Conservation (phyloP, 2,888 invertebrate genomes). For the Sclerodermus sp. region DNA sequence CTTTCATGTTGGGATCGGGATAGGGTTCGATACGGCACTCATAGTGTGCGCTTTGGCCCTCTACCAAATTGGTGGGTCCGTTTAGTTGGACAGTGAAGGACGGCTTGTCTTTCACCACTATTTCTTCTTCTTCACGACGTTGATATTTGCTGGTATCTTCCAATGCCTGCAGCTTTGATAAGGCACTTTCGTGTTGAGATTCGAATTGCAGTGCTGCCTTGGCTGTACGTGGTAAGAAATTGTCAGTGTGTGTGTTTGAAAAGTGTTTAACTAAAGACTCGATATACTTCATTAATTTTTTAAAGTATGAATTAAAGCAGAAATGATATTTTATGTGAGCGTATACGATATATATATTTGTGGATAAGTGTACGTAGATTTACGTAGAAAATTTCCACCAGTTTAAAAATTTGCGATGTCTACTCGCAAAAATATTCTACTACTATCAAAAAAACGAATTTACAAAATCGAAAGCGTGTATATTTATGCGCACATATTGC, state of each 20-base stretch:
- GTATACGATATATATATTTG: no score
- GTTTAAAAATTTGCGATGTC: no score
- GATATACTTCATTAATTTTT: no score
- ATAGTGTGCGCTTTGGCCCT: constrained; percentile 89
- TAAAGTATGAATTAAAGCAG: no score
- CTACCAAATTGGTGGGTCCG: constrained; percentile 81
- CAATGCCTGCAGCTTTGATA: constrained; percentile 82
- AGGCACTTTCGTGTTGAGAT: constrained; percentile 85
- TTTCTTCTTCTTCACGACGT: constrained; percentile 79
- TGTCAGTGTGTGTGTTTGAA: constrained; percentile 18
- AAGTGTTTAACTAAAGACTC: no score
- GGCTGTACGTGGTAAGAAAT: constrained; percentile 60
- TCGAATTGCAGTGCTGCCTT: constrained; percentile 86
- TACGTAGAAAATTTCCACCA: no score
- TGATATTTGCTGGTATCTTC: constrained; percentile 82
- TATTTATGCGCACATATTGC: no score
- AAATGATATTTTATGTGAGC: no score
- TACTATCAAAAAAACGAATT: no score
- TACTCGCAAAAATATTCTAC: no score
- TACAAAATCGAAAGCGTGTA: no score
- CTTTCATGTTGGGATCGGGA: constrained; percentile 84
- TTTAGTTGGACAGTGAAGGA: constrained; percentile 83
- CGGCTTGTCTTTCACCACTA: constrained; percentile 79
- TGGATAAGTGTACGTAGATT: no score
- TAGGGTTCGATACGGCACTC: constrained; percentile 93